Percentiles rank a stretch among this genome's conserved stretches.
These are phyloP conservation scores for Pocota personata DNA, from an alignment of 2,888 invertebrate genomes.

Conservation along the genomic window DNA sequence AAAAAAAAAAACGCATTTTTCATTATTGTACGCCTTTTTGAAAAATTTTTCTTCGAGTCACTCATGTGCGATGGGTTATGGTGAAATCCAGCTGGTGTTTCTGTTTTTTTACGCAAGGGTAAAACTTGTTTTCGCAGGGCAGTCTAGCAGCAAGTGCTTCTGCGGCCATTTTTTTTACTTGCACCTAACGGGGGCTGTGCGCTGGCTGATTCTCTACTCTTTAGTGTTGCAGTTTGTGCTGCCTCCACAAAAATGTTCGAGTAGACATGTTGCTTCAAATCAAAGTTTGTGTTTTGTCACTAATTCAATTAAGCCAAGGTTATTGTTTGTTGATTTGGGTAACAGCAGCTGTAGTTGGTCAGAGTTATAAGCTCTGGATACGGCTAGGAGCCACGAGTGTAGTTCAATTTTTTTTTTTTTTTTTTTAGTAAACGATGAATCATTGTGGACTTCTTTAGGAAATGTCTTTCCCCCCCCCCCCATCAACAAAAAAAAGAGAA, in stretches of 20 bases:
- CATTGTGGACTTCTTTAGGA: neutral
- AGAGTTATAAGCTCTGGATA: slow-evolving; percentile 1
- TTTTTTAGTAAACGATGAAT: slow-evolving; percentile 16
- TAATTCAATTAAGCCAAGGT: slow-evolving; percentile 62
- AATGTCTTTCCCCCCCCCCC: neutral
- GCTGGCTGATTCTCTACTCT: slow-evolving; percentile 5
- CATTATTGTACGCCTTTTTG: neutral
- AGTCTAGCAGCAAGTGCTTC: slow-evolving; percentile 32
- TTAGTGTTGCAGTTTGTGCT: slow-evolving; percentile 3
- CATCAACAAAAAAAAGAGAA: neutral
- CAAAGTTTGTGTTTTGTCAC: slow-evolving; percentile 4
- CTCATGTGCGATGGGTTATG: slow-evolving; percentile 4
- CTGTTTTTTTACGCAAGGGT: slow-evolving; percentile 21
- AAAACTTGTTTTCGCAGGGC: slow-evolving; percentile 62
- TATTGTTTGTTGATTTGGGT: slow-evolving; percentile 27
- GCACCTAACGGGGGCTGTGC: slow-evolving; percentile 33
- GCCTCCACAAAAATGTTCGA: neutral
- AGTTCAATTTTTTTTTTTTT: too few relatives aligned
- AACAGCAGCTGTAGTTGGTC: slow-evolving; percentile 8
- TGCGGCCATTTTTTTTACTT: slow-evolving; percentile 63
- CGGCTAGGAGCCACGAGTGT: neutral
- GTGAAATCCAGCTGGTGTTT: slow-evolving; percentile 45
- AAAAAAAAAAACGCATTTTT: slow-evolving; percentile 5
- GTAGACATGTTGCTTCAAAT: neutral
- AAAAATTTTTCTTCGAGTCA: neutral